These are phyloP conservation scores for Catharus minimus DNA, from an alignment of 2,113 vertebrate species.

Conservation along the genomic window DNA sequence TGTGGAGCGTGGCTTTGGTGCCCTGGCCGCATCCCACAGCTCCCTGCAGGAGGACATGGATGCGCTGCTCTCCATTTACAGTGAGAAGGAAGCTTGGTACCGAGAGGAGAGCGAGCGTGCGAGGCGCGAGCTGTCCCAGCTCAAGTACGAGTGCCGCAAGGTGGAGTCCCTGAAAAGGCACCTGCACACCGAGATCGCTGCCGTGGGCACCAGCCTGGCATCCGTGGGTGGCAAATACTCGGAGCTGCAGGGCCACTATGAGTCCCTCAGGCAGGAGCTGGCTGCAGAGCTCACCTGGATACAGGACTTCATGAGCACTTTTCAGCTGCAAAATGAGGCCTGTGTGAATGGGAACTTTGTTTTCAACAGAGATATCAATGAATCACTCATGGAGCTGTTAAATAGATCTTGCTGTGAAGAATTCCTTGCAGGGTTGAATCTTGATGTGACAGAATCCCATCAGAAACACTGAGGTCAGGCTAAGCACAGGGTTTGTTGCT, in stretches of 20 bases:
- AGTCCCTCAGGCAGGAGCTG: slow-evolving; percentile 80
- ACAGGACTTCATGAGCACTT: slow-evolving; percentile 77
- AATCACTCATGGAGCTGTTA: slow-evolving; percentile 78
- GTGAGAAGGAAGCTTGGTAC: slow-evolving; percentile 88
- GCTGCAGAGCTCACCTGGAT: slow-evolving; percentile 82
- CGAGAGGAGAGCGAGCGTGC: slow-evolving; percentile 80
- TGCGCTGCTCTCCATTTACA: slow-evolving; percentile 84
- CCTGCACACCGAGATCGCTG: slow-evolving; percentile 77
- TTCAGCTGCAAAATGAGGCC: slow-evolving; percentile 65
- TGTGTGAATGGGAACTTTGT: slow-evolving; percentile 60
- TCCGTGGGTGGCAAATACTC: slow-evolving; percentile 68
- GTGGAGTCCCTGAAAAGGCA: slow-evolving; percentile 78
- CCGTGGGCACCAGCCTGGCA: slow-evolving; percentile 64
- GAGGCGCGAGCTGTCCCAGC: slow-evolving; percentile 83
- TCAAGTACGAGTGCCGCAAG: slow-evolving; percentile 83
- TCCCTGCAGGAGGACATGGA: slow-evolving; percentile 84
- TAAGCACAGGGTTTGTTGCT: background rate
- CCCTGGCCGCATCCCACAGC: slow-evolving; percentile 67
- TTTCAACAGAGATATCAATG: slow-evolving; percentile 72
- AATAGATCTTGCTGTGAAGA: slow-evolving; percentile 72
- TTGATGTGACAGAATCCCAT: slow-evolving; percentile 58
- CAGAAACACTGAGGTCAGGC: background rate
- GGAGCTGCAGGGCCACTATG: slow-evolving; percentile 78
- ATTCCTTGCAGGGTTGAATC: slow-evolving; percentile 71
- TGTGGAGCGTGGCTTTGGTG: slow-evolving; percentile 64